Percentiles rank a stretch among this genome's conserved stretches.
These are phyloP conservation scores for Melanotaenia parkinsoni DNA, from an alignment of 2,797 vertebrate genomes.

Conservation along the genomic window DNA sequence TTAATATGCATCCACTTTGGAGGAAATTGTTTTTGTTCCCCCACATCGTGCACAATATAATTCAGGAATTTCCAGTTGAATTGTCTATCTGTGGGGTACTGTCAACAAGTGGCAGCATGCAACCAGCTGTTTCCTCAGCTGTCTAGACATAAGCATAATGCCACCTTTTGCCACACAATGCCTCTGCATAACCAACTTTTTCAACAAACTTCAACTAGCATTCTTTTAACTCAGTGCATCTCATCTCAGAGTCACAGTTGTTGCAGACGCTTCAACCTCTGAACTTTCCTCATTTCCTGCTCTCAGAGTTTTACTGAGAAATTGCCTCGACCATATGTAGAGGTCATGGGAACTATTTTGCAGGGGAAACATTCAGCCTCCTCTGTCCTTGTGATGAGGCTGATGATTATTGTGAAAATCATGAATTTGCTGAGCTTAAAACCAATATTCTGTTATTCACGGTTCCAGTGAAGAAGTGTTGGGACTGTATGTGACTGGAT, in stretches of 20 bases:
- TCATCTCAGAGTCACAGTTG: conserved; percentile 65
- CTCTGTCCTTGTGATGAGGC: conserved; percentile 50
- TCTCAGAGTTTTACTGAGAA: conserved; percentile 76
- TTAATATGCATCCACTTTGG: background rate
- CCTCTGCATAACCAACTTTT: conserved; percentile 28
- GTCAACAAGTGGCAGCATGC: conserved; percentile 2
- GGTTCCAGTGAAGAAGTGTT: conserved; percentile 42
- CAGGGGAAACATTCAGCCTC: conserved; percentile 63
- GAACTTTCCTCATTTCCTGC: conserved; percentile 85
- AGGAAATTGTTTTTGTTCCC: no score
- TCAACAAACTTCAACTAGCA: conserved; percentile 19
- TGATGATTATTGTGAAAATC: conserved; percentile 26
- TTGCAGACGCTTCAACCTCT: conserved; percentile 78
- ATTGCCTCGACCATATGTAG: conserved; percentile 77
- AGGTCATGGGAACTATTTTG: conserved; percentile 85
- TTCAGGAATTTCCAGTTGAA: background rate
- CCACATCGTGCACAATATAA: background rate
- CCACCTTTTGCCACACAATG: conserved; percentile 36
- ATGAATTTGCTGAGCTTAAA: conserved; percentile 27
- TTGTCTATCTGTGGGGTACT: background rate
- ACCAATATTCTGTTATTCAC: conserved; percentile 43
- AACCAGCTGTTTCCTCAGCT: conserved; percentile 34
- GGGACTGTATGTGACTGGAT: conserved; percentile 69
- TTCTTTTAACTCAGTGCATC: conserved; percentile 49
- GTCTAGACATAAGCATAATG: conserved; percentile 10